Evolutionary conservation across 2,888 invertebrate genomes (phyloP).

Genomic region (Lycocerus yunnanus): DNA sequence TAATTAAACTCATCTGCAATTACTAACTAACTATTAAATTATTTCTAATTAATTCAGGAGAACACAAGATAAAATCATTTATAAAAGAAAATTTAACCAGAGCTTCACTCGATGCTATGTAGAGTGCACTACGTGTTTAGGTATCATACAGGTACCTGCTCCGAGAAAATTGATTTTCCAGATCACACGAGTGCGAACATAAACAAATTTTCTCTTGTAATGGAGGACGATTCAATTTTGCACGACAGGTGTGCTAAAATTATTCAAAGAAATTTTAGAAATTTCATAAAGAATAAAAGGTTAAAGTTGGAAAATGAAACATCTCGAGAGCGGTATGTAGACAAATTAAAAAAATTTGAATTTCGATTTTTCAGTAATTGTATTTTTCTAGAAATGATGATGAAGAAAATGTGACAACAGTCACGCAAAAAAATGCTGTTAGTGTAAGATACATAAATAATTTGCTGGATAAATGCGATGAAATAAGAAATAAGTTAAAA

Average conservation of each 20-base stretch:
- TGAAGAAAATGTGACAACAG: background rate
- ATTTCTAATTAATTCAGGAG: background rate
- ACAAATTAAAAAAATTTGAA: background rate
- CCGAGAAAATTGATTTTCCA: background rate
- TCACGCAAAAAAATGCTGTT: background rate
- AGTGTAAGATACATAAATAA: slow-evolving; percentile 2
- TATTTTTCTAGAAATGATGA: background rate
- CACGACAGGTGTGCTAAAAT: slow-evolving; percentile 11
- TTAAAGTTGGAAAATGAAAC: background rate
- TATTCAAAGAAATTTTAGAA: slow-evolving; percentile 21
- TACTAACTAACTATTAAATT: background rate
- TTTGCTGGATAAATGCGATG: background rate
- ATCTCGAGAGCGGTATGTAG: background rate
- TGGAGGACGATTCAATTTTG: background rate
- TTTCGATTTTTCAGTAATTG: no score
- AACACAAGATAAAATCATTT: background rate
- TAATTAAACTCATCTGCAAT: background rate
- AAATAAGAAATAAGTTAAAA: slow-evolving; percentile 7
- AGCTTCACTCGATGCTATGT: background rate
- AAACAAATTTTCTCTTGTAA: background rate
- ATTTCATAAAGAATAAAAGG: slow-evolving; percentile 5
- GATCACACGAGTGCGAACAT: background rate
- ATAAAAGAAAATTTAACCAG: background rate
- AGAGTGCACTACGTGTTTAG: background rate
- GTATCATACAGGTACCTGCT: background rate